Conservation (phyloP, 2,888 invertebrate genomes). For the Hyppa rectilinea region DNA sequence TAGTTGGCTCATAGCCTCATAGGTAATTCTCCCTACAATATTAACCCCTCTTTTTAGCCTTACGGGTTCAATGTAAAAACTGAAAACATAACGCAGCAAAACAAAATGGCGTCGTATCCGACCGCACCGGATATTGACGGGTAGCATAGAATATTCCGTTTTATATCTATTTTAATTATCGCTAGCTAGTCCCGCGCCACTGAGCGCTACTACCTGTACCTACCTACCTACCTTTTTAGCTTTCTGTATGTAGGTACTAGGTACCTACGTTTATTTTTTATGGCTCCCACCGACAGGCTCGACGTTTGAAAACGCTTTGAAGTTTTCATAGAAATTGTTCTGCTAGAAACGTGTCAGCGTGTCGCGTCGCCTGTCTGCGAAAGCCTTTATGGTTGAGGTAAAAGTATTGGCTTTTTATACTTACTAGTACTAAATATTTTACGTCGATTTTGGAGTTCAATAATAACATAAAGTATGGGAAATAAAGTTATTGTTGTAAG, state of each 20-base stretch:
- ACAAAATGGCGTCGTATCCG: conserved; percentile 80
- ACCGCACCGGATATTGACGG: conserved; percentile 82
- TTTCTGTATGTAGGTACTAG: conserved; percentile 1
- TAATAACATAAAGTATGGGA: background rate
- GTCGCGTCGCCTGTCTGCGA: too few species aligned
- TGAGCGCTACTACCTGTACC: conserved; percentile 64
- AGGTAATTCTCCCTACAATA: background rate
- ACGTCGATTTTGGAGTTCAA: background rate
- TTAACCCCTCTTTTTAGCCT: background rate
- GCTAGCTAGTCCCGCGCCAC: conserved; percentile 79
- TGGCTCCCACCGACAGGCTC: too few species aligned
- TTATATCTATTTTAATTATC: conserved; percentile 89
- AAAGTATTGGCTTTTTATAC: background rate
- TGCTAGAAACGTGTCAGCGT: too few species aligned
- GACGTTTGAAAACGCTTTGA: too few species aligned
- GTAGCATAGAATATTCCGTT: conserved; percentile 85
- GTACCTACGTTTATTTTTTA: conserved; percentile 1
- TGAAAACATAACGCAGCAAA: conserved; percentile 59
- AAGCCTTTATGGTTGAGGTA: too few species aligned
- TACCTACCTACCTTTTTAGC: background rate
- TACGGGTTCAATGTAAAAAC: conserved; percentile 27
- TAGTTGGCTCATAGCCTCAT: too few species aligned
- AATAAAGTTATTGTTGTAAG: background rate
- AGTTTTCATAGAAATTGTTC: too few species aligned
- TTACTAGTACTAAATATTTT: background rate